Evolutionary conservation across 2,113 vertebrate genomes (phyloP), one percentile per base, ranked within the genome.

Genomic region (Perca flavescens): DNA sequence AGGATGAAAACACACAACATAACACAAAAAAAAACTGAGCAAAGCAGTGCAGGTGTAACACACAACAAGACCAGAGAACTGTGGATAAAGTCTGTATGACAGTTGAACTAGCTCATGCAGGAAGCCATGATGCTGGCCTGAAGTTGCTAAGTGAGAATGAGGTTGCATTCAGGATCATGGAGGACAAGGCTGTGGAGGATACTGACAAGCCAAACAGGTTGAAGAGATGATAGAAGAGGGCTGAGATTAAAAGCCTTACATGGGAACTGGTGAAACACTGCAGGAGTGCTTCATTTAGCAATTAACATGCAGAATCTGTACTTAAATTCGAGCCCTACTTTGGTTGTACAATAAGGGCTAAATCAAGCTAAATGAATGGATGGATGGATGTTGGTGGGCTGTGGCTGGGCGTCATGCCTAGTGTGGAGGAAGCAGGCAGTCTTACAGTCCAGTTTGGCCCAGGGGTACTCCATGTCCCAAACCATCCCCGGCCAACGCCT

Each of bases 401-500:
- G 78, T 52, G 86, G 88, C 56, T 85, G 84, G 87, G 79, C 22
- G 5, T 78, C 80, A 90, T 95, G 88, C 93, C 74, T 87, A 93
- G 77, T 79, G 88, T 79, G 80, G 72, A 90, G 82, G 86, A 91
- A 94, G 74, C 82, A 86, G 83, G 87, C 90, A 89, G 49, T 77
- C 93, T 94, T 93, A 95, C 89, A 91, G 90, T 93, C 92, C 87
- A 73, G 70, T 89, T 88, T 89, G 90, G 93, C 85, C 94, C 91
- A 94, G 91, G 88, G 94, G 92, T 92, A 89, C 34, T 91, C 75
- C 80, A 91, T 86, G 91, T 95, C 92, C 90, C 93, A 94, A 93
- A 74, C 89, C 92, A 93, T 94, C 89, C 92, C 91, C 69, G 92
- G 91, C 93, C 94, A 95, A 91, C 94, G 94, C 82, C 90, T 91